phyloP scores from a whole-genome alignment of 2,113 vertebrate species.

The Malurus cyaneus region DNA sequence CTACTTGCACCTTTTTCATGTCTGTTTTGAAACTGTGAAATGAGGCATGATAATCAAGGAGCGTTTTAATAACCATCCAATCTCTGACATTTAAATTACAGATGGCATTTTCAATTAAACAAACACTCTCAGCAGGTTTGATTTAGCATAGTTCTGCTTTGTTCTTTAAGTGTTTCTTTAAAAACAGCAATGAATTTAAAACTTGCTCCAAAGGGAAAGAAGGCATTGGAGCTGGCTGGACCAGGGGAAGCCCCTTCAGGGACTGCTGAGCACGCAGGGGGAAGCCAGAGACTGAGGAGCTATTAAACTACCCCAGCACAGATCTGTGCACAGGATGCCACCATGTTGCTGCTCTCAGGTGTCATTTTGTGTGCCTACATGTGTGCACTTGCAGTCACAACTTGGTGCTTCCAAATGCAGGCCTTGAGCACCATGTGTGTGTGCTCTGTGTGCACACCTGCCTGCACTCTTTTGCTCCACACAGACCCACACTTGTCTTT shows the following conservation, averaged over 20 bases:
- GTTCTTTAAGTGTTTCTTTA: conserved; percentile 72
- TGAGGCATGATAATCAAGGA: conserved; percentile 66
- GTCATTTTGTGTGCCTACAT: neutral
- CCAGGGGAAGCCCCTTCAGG: neutral
- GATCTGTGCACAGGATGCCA: neutral
- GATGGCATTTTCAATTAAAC: conserved; percentile 81
- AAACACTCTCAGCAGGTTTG: conserved; percentile 70
- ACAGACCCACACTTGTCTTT: neutral
- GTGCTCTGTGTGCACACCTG: neutral
- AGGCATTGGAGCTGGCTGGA: neutral
- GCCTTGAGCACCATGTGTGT: neutral
- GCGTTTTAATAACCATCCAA: conserved; percentile 59
- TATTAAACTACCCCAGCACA: neutral
- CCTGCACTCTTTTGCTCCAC: neutral
- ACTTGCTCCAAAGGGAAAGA: conserved; percentile 17
- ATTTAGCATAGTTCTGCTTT: conserved; percentile 78
- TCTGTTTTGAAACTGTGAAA: conserved; percentile 77
- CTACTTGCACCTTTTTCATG: conserved; percentile 61
- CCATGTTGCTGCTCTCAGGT: neutral
- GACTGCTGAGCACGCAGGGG: neutral
- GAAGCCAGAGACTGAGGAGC: neutral
- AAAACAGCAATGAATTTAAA: conserved; percentile 49
- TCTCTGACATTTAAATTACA: conserved; percentile 81
- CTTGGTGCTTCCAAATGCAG: neutral
- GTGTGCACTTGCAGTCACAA: neutral